Conservation (phyloP, 2,888 invertebrate species). For the Euzetes globulus region DNA sequence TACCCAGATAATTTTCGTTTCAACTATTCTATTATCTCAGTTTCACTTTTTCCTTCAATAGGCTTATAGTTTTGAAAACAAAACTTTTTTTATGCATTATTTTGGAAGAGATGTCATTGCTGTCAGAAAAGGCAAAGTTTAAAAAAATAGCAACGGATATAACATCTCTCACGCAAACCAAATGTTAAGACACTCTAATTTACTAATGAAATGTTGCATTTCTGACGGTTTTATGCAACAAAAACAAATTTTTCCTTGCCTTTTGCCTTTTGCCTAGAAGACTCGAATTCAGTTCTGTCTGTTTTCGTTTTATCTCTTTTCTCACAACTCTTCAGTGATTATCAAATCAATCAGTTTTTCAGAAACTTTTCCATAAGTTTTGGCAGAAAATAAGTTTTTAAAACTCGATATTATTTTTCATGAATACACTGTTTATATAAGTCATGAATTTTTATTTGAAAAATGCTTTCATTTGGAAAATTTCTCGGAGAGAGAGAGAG, state of each 20-base stretch:
- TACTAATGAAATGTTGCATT: conserved; percentile 17
- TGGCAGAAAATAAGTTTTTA: neutral
- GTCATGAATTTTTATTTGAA: neutral
- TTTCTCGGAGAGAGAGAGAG: neutral
- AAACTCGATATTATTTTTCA: neutral
- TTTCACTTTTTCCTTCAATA: neutral
- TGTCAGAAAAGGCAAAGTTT: neutral
- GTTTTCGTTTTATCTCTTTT: too few relatives aligned
- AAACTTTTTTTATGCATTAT: neutral
- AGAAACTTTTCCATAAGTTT: too few relatives aligned
- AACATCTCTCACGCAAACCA: neutral
- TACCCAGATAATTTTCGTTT: too few relatives aligned
- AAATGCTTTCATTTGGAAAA: conserved; percentile 11
- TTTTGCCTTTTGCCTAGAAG: too few relatives aligned
- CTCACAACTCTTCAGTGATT: too few relatives aligned
- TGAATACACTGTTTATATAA: neutral
- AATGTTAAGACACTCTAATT: neutral
- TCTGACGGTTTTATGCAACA: neutral
- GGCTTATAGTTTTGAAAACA: too few relatives aligned
- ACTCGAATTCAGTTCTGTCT: too few relatives aligned
- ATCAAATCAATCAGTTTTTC: too few relatives aligned
- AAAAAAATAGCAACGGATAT: neutral
- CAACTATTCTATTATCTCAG: too few relatives aligned
- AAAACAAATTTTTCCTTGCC: too few relatives aligned
- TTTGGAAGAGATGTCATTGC: neutral